These are phyloP conservation scores for Lepidochrysops patricia DNA, from an alignment of 2,888 invertebrate genomes.

Conservation along the genomic window DNA sequence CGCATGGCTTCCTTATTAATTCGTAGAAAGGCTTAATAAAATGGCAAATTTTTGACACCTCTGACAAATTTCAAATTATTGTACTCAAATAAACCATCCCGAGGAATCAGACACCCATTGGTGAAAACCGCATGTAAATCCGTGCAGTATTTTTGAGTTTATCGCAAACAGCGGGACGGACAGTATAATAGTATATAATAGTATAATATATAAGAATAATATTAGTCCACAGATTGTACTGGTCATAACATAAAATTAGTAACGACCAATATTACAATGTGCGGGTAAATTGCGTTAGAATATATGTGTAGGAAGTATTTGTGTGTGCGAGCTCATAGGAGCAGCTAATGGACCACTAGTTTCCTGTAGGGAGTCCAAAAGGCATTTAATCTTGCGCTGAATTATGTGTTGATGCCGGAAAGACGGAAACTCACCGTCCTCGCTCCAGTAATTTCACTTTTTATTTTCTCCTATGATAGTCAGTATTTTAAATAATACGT, in stretches of 20 bases:
- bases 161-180: no score
- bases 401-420: constrained; percentile 66
- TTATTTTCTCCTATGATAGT: constrained; percentile 31
- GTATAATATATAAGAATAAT: no score
- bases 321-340: constrained; percentile 25
- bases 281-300: neutral
- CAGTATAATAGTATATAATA: no score
- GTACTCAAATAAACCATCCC: no score
- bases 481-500: constrained; percentile 8
- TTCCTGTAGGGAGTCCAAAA: constrained; percentile 59
- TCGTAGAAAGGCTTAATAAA: no score
- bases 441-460: constrained; percentile 56
- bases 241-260: neutral
- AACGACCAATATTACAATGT: neutral
- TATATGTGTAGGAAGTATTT: constrained; percentile 17
- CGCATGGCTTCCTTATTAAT: no score
- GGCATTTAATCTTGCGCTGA: constrained; percentile 68
- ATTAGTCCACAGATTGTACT: no score
- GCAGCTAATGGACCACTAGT: constrained; percentile 57
- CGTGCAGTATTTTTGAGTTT: no score
- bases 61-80: no score
- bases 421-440: constrained; percentile 57
- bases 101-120: no score
- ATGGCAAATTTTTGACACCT: no score
- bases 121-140: no score